Evolutionary conservation across 2,113 vertebrate genomes (phyloP).

Genomic region (Butastur rufipennis): DNA sequence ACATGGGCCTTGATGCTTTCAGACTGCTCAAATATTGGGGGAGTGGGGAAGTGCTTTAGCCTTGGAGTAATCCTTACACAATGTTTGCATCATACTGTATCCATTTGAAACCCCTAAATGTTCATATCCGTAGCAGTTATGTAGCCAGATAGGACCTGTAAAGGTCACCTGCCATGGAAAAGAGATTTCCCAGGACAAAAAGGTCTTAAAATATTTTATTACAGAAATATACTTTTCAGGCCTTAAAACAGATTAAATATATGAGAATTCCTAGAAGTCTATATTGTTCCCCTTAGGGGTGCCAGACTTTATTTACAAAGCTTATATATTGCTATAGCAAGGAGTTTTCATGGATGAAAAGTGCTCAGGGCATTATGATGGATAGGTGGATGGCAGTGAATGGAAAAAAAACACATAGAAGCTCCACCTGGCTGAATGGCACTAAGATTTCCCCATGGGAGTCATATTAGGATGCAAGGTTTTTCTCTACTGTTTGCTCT

Average conservation of each 20-base stretch:
- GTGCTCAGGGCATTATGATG: background rate
- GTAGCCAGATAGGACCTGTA: background rate
- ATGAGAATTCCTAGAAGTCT: constrained; percentile 33
- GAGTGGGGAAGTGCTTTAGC: background rate
- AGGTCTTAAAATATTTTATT: constrained; percentile 46
- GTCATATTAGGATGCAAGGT: background rate
- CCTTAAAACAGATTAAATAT: constrained; percentile 46
- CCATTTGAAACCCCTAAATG: background rate
- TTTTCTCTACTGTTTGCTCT: constrained; percentile 16
- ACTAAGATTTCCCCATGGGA: constrained; percentile 1
- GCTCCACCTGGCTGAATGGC: background rate
- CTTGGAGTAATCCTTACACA: constrained; percentile 39
- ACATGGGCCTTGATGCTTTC: background rate
- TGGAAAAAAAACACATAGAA: background rate
- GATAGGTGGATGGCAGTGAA: background rate
- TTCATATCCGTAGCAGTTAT: constrained; percentile 1
- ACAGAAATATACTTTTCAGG: constrained; percentile 11
- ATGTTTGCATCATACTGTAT: background rate
- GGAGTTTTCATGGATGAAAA: constrained; percentile 13
- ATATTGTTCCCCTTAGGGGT: background rate
- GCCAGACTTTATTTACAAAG: constrained; percentile 25
- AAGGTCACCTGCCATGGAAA: constrained; percentile 46
- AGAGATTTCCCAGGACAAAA: constrained; percentile 25
- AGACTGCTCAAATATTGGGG: background rate
- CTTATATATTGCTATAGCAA: background rate